Evolutionary conservation across 2,113 vertebrate species (phyloP), one percentile per base, ranked within the genome.

Genomic region (Xenus cinereus): DNA sequence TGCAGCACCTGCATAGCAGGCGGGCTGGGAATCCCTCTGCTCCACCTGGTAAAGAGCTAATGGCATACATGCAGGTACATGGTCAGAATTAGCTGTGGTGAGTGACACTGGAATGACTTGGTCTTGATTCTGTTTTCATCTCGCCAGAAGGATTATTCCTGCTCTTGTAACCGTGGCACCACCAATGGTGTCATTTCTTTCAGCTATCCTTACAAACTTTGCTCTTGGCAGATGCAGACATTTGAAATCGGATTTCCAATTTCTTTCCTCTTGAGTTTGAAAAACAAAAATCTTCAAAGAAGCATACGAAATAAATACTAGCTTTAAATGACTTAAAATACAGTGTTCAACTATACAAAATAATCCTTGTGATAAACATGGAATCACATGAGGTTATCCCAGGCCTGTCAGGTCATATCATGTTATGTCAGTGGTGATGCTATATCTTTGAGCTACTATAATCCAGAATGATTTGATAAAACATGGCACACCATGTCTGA

Each of bases 1-100:
- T 0, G 0, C 54, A 83, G 41, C 37, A 53, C 28, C 20, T 41
- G n/a, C 37, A 18, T 1, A 23, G 11, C 73, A 71, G 37, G 46
- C 41, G 24, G 28, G 21, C 20, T 81, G 56, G 21, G 71, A 82
- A 68, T 21, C 27, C 18, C 57, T 43, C 43, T 82, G 28, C 23
- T 82, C 28, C 2, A 0, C 4, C 11, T 3, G 17, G 5, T 15
- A 27, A 91, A 20, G 45, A 56, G 14, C 7, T 84, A 32, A 60
- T 7, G n/a, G 9, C 3, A 3, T 7, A 8, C 3, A 13, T n/a
- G 13, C 19, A 50, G 41, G 27, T 48, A 27, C 23, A 14, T 0
- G 1, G 20, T 27, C 64, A 56, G 43, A 35, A 51, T 39, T 51
- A 64, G 18, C 37, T 68, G 33, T 43, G 32, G 11, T 54, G 43